Base-by-base conservation (phyloP, 2,888 invertebrate genomes). In the Amphimallon solstitiale region DNA sequence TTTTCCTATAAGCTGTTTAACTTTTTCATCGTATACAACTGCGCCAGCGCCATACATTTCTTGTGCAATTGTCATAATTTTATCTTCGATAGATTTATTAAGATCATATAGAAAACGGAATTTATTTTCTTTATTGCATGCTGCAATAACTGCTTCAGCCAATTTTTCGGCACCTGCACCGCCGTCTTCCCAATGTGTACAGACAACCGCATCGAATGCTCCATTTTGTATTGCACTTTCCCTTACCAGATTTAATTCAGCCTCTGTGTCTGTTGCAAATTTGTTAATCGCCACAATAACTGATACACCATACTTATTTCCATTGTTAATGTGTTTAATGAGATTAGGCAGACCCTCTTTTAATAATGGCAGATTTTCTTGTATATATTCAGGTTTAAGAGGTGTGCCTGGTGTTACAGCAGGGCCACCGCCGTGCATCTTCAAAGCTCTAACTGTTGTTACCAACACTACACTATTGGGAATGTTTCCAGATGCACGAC, bases 391-490 rank as follows among this genome's bases (percentile, higher is more conserved):
- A 43, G 89, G 87, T 69, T 93, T 89, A 0, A 98, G 85, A 0
- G 94, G 92, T n/a, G 89, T 83, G 1, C 97, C 97, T 1, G 95
- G 89, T 0, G 89, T 87, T 7, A 98, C 97, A 0, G 91, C 79
- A 0, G 97, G 96, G 0, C 98, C 99, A 49, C 98, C 98, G 23
- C 99, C 99, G 82, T 99, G 99, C 96, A 98, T 97, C 86, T 99
- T 99, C 62, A 99, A 86, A 14, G 99, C 98, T 69, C 98, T 86
- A 15, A 98, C 88, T 0, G 98, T 97, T 0, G 93, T 89, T 38
- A 99, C 98, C 45, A 99, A 84, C 0, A 99, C 97, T 9, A 95
- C 92, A 70, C 93, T 95, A 83, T 93, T 91, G 4, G 98, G 98
- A 12, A 85, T 78, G 70, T 92, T 89, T 0, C 92, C 94, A 9